A percentile compares a stretch with the other conserved stretches of the same genome.
These are phyloP conservation scores for Sciaenops ocellatus DNA, from an alignment of 2,797 vertebrate species.

Conservation along the genomic window DNA sequence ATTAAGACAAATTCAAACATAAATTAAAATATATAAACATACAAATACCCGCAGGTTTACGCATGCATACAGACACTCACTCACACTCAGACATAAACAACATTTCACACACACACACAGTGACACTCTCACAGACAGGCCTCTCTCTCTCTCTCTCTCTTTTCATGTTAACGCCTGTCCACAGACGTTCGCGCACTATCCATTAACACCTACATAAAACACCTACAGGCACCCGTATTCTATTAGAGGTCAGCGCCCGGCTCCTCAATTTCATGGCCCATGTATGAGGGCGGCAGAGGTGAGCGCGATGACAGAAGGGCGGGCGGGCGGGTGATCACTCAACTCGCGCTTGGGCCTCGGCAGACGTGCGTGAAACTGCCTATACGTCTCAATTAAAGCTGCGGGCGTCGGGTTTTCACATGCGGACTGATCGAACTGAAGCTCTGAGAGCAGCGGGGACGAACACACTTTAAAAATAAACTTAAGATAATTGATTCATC, in stretches of 20 bases:
- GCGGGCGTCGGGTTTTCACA: neutral
- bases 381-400: constrained; percentile 2
- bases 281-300: constrained; percentile 72
- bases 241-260: constrained; percentile 72
- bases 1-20: constrained; percentile 23
- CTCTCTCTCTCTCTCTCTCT: constrained; percentile 34
- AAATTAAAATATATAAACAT: constrained; percentile 29
- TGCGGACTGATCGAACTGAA: neutral
- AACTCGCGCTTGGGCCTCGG: neutral
- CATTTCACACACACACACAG: constrained; percentile 34
- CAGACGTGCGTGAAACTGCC: neutral
- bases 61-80: constrained; percentile 37
- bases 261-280: constrained; percentile 79
- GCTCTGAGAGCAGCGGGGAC: neutral
- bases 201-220: constrained; percentile 81
- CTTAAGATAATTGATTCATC: neutral
- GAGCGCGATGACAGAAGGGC: constrained; percentile 72
- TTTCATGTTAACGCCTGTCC: constrained; percentile 66
- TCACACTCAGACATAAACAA: constrained; percentile 25
- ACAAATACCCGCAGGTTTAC: constrained; percentile 30
- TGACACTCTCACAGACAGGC: constrained; percentile 27
- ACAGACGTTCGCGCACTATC: constrained; percentile 65
- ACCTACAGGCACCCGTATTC: constrained; percentile 71
- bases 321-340: constrained; percentile 38
- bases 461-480: too few species aligned